These are phyloP conservation scores for Lindbergichthys nudifrons DNA, from an alignment of 2,797 vertebrate genomes.

Conservation along the genomic window DNA sequence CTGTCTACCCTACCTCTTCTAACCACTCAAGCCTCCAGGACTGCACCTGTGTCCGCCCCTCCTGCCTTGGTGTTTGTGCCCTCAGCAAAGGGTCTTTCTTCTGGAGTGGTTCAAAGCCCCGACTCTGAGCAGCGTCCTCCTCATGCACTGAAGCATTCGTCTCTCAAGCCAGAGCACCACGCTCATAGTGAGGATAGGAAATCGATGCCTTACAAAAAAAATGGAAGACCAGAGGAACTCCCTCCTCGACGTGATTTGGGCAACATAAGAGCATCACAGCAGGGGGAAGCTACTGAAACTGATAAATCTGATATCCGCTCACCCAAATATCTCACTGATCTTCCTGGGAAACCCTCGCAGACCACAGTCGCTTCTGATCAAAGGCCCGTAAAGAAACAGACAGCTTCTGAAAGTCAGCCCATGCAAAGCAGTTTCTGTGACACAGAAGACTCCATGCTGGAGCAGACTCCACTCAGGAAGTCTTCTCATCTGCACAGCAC, in stretches of 20 bases:
- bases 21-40: conserved; percentile 81
- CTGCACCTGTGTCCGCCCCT: conserved; percentile 71
- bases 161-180: conserved; percentile 54
- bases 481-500: conserved; percentile 61
- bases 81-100: conserved; percentile 51
- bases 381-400: conserved; percentile 44
- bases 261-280: conserved; percentile 21
- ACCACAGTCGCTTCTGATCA: conserved; percentile 39
- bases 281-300: conserved; percentile 45
- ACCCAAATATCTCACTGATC: conserved; percentile 38
- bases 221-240: conserved; percentile 47
- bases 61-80: conserved; percentile 72
- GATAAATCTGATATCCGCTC: conserved; percentile 35
- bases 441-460: conserved; percentile 42
- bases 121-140: conserved; percentile 47
- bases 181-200: conserved; percentile 44
- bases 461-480: conserved; percentile 44
- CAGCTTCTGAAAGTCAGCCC: conserved; percentile 43
- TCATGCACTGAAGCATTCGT: conserved; percentile 29
- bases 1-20: conserved; percentile 78
- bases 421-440: conserved; percentile 47
- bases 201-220: conserved; percentile 31
- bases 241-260: conserved; percentile 48
- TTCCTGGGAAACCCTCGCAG: conserved; percentile 53
- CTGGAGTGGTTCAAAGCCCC: conserved; percentile 52